These are phyloP conservation scores for Neoaliturus tenellus DNA, from an alignment of 2,888 invertebrate species.

Conservation along the genomic window DNA sequence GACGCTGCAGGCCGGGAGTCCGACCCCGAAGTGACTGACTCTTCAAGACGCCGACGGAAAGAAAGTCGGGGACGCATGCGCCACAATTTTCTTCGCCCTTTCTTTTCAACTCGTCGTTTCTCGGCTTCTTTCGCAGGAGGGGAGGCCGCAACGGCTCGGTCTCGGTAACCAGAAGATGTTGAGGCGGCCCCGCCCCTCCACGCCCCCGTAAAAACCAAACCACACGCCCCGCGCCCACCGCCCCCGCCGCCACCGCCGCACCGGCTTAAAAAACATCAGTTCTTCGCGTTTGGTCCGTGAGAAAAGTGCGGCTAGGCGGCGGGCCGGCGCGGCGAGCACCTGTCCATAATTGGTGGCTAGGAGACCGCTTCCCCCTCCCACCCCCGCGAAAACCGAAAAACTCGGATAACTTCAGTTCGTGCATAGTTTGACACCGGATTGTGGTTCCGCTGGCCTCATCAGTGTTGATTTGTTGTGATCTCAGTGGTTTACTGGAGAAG, in stretches of 20 bases:
- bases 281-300: conserved; percentile 63
- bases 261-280: conserved; percentile 62
- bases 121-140: conserved; percentile 65
- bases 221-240: conserved; percentile 58
- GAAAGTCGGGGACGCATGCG: conserved; percentile 41
- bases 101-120: conserved; percentile 63
- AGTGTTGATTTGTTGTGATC: conserved; percentile 11
- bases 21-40: conserved; percentile 13
- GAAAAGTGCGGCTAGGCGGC: conserved; percentile 57
- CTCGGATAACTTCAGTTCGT: conserved; percentile 37
- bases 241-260: conserved; percentile 58
- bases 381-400: conserved; percentile 55
- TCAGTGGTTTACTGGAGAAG: background rate
- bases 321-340: conserved; percentile 56
- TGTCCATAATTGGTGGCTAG: conserved; percentile 66
- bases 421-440: conserved; percentile 49
- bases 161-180: conserved; percentile 63
- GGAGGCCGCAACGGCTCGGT: conserved; percentile 64
- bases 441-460: conserved; percentile 13
- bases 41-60: conserved; percentile 49
- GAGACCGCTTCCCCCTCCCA: conserved; percentile 57
- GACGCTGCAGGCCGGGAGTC: conserved; percentile 22
- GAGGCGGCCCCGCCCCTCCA: conserved; percentile 59
- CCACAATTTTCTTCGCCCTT: conserved; percentile 58
- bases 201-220: conserved; percentile 62